Percentiles rank a stretch among this genome's conserved stretches.
phyloP scores from a whole-genome alignment of 1,140 invertebrate species.

The Bicyclus anynana region DNA sequence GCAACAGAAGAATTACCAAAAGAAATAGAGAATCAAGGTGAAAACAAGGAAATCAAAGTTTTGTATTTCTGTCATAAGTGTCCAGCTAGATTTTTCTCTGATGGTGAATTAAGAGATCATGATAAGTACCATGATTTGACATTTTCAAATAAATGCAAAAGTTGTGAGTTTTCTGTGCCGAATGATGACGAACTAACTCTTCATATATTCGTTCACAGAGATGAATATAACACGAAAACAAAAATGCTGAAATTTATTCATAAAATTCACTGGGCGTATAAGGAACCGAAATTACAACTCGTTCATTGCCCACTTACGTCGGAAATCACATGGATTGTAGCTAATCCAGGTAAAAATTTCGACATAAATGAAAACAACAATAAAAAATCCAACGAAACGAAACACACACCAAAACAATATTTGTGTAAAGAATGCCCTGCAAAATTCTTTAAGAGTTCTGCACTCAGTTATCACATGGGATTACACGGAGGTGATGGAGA shows the following conservation, averaged over 20 bases:
- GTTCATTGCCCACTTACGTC: conserved; percentile 59
- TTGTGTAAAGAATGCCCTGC: conserved; percentile 83
- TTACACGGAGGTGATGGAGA: conserved; percentile 83
- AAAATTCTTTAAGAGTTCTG: conserved; percentile 82
- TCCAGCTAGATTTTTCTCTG: conserved; percentile 82
- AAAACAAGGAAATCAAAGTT: conserved; percentile 58
- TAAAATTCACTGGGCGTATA: conserved; percentile 79
- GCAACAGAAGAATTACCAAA: conserved; percentile 33
- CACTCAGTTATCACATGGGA: conserved; percentile 85
- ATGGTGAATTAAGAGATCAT: conserved; percentile 84
- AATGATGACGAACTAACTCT: conserved; percentile 83
- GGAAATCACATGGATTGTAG: conserved; percentile 51
- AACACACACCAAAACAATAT: conserved; percentile 60
- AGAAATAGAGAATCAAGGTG: conserved; percentile 39
- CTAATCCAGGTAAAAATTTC: conserved; percentile 40
- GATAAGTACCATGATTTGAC: conserved; percentile 82
- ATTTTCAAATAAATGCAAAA: conserved; percentile 82
- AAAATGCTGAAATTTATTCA: conserved; percentile 83
- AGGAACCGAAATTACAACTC: conserved; percentile 80
- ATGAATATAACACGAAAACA: conserved; percentile 89
- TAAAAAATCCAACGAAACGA: conserved; percentile 50
- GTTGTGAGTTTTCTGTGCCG: conserved; percentile 87
- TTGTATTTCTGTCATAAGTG: conserved; percentile 83
- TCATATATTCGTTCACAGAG: conserved; percentile 87
- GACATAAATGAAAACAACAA: conserved; percentile 33